Conservation (phyloP, 2,113 vertebrate genomes). For the Marmota flaviventris region DNA sequence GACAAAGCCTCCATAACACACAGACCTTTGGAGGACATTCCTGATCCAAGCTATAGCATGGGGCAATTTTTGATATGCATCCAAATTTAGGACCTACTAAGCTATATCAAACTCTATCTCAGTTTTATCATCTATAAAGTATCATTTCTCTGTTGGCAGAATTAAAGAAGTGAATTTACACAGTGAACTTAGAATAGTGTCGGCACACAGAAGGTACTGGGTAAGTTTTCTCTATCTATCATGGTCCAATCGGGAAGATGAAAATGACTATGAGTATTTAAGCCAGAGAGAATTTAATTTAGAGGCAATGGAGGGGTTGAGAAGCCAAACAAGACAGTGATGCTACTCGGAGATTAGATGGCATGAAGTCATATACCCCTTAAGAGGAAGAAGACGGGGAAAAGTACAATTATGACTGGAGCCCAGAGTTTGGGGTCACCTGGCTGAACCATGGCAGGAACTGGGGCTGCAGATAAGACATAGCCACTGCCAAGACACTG, state of each 20-base stretch:
- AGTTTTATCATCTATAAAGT: constrained; percentile 3
- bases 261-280: background rate
- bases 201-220: background rate
- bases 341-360: background rate
- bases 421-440: background rate
- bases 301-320: background rate
- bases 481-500: background rate
- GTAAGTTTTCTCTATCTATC: background rate
- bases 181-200: background rate
- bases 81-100: constrained; percentile 21
- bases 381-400: background rate
- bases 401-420: background rate
- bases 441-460: background rate
- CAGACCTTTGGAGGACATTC: background rate
- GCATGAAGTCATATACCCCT: background rate
- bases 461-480: background rate
- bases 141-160: background rate
- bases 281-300: background rate
- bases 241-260: background rate
- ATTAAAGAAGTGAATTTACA: background rate
- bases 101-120: background rate
- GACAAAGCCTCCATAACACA: background rate
- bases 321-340: background rate
- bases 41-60: background rate
- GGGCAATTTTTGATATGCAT: background rate